These are phyloP conservation scores for Eurypyga helias DNA, from an alignment of 2,113 vertebrate species.

Conservation along the genomic window DNA sequence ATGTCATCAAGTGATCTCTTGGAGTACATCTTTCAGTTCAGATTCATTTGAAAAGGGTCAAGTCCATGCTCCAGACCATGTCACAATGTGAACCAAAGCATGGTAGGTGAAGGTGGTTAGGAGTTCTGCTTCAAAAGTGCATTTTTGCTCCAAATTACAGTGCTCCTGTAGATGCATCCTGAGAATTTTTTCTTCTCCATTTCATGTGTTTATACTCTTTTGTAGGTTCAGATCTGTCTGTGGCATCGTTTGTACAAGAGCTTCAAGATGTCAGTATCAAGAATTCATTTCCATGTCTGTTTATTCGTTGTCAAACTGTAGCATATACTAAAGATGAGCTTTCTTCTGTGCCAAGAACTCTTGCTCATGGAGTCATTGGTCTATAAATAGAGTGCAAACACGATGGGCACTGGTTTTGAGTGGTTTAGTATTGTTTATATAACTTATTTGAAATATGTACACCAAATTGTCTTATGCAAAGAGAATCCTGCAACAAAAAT, in stretches of 20 bases:
- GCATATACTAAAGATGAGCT: not conserved
- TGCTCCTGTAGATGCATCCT: not conserved
- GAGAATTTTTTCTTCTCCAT: not conserved
- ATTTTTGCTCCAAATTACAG: not conserved
- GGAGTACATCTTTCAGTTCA: not conserved
- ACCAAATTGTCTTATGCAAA: not conserved
- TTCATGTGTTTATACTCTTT: not conserved
- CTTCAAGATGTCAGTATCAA: not conserved
- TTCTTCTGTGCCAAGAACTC: not conserved
- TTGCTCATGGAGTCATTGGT: not conserved
- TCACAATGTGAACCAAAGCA: not conserved
- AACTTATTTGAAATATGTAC: not conserved
- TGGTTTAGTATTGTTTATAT: not conserved
- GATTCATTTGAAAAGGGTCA: not conserved
- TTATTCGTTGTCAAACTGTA: not conserved
- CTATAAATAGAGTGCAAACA: not conserved
- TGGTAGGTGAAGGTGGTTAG: not conserved
- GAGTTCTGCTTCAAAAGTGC: not conserved
- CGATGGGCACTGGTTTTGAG: not conserved
- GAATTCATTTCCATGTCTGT: not conserved
- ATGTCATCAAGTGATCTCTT: not conserved
- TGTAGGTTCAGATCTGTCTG: not conserved
- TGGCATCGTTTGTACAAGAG: not conserved
- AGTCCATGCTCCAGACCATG: not conserved
- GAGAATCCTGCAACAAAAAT: not conserved